Conservation (phyloP, 23 tunicate genomes). For the Trididemnum clinides region DNA sequence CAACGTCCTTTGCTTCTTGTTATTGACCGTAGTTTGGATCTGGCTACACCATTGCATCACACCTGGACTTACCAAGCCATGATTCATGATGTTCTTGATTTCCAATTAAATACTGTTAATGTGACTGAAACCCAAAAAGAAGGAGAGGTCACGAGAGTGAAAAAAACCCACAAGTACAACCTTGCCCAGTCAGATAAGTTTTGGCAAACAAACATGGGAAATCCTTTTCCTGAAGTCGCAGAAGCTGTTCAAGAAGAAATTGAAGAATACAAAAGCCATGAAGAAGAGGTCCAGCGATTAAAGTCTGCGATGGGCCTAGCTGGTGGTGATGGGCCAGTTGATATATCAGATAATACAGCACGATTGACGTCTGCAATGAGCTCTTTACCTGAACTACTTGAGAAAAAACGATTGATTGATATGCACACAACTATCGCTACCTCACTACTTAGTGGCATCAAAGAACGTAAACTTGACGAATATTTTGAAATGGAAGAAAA, state of each 20-base stretch:
- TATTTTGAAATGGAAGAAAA: conserved; percentile 96
- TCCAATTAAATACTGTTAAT: conserved; percentile 79
- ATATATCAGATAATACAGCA: conserved; percentile 95
- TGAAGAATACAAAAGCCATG: conserved; percentile 86
- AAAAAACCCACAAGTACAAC: conserved; percentile 67
- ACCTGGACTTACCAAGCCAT: conserved; percentile 95
- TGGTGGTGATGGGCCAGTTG: conserved; percentile 87
- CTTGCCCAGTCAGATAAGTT: conserved; percentile 70
- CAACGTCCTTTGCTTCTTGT: conserved; percentile 88
- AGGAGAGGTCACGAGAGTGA: conserved; percentile 42
- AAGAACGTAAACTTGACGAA: conserved; percentile 89
- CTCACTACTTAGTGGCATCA: conserved; percentile 74
- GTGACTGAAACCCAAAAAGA: conserved; percentile 57
- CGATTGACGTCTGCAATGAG: conserved; percentile 87
- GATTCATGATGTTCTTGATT: conserved; percentile 82
- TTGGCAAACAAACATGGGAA: conserved; percentile 84
- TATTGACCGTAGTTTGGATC: conserved; percentile 83
- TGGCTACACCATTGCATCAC: conserved; percentile 96
- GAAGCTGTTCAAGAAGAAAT: conserved; percentile 96
- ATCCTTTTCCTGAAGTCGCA: conserved; percentile 97
- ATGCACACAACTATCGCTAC: conserved; percentile 99
- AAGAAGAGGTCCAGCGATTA: conserved; percentile 86
- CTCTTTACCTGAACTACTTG: conserved; percentile 83
- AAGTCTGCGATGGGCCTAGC: conserved; percentile 88
- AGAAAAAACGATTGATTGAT: conserved; percentile 89